These are phyloP conservation scores for Panonychus citri DNA, from an alignment of 1,140 invertebrate species.

Conservation along the genomic window DNA sequence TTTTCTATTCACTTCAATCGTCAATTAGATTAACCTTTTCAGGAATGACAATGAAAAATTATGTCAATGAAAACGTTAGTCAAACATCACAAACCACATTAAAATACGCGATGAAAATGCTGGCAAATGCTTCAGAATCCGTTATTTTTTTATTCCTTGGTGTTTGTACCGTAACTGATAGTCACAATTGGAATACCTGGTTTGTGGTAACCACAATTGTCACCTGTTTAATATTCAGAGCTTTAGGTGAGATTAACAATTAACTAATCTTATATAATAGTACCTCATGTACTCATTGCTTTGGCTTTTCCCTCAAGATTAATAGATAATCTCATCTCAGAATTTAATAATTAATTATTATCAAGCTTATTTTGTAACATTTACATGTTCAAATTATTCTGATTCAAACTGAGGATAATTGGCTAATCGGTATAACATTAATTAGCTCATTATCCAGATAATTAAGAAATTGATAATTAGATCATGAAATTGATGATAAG, in stretches of 20 bases:
- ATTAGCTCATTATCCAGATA: too few species aligned
- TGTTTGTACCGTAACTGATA: slow-evolving; percentile 80
- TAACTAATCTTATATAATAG: not conserved
- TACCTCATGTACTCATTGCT: too few species aligned
- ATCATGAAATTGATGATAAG: too few species aligned
- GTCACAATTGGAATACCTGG: slow-evolving; percentile 79
- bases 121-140: slow-evolving; percentile 84
- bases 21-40: slow-evolving; percentile 74
- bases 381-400: too few species aligned
- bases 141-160: slow-evolving; percentile 99
- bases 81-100: slow-evolving; percentile 93
- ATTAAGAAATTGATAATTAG: too few species aligned
- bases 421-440: too few species aligned
- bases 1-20: not conserved
- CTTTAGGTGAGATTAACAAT: slow-evolving; percentile 38
- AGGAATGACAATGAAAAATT: slow-evolving; percentile 96
- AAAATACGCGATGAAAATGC: slow-evolving; percentile 96
- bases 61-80: slow-evolving; percentile 89
- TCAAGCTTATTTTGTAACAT: too few species aligned
- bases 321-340: too few species aligned
- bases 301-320: too few species aligned
- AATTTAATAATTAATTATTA: too few species aligned
- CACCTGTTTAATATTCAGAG: slow-evolving; percentile 78
- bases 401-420: too few species aligned
- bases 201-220: slow-evolving; percentile 80